These are phyloP conservation scores for Lanistes nyassanus DNA, from an alignment of 1,140 invertebrate genomes.

Conservation along the genomic window DNA sequence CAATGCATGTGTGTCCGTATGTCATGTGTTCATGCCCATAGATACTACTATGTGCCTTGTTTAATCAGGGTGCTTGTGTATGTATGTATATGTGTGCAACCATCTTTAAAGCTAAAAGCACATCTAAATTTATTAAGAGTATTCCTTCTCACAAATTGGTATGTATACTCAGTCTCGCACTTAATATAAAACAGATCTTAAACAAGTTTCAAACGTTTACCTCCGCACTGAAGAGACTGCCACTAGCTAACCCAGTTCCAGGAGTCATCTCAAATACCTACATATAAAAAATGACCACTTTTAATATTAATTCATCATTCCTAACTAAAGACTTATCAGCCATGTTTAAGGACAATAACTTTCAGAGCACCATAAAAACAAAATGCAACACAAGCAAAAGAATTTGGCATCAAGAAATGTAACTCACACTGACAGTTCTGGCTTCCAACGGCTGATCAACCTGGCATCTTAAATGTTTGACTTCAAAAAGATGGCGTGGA, in stretches of 20 bases:
- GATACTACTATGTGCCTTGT: too few species aligned
- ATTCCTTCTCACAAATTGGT: too few species aligned
- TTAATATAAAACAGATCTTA: not conserved
- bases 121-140: too few species aligned
- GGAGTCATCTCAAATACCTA: slow-evolving; percentile 48
- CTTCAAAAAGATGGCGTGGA: slow-evolving; percentile 13
- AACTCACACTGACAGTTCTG: not conserved
- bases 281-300: slow-evolving; percentile 3
- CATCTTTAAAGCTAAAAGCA: too few species aligned
- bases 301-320: not conserved
- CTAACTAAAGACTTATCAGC: not conserved
- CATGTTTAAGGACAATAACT: not conserved
- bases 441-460: not conserved
- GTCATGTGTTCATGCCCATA: too few species aligned
- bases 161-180: not conserved
- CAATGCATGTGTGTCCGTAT: too few species aligned
- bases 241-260: slow-evolving; percentile 40
- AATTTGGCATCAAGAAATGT: not conserved
- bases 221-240: slow-evolving; percentile 41
- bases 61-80: too few species aligned
- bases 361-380: too few species aligned
- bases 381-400: not conserved
- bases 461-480: not conserved
- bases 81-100: not conserved
- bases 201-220: slow-evolving; percentile 22